A percentile compares a stretch with the other conserved stretches of the same genome.
phyloP scores from a whole-genome alignment of 1,140 invertebrate genomes.

The Agraylea sexmaculata region DNA sequence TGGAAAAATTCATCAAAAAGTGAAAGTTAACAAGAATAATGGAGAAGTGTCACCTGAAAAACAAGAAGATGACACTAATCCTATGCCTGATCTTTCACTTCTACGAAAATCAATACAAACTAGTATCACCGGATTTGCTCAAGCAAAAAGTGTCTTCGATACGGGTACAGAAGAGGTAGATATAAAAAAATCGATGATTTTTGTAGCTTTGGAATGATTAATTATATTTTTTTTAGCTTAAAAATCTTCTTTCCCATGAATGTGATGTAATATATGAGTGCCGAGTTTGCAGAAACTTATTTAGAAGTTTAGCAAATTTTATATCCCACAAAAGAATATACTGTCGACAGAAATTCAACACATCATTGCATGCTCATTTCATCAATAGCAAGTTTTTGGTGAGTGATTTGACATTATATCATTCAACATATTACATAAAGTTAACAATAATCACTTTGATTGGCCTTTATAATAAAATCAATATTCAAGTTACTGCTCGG shows the following conservation, averaged over 20 bases:
- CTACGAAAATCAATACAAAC: slow-evolving; percentile 50
- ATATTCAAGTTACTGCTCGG: too few species aligned
- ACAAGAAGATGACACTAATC: slow-evolving; percentile 15
- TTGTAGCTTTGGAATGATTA: neutral
- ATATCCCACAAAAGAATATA: slow-evolving; percentile 73
- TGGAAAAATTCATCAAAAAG: slow-evolving; percentile 29
- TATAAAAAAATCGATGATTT: slow-evolving; percentile 12
- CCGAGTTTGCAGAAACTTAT: slow-evolving; percentile 70
- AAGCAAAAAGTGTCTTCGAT: slow-evolving; percentile 46
- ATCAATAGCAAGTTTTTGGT: slow-evolving; percentile 38
- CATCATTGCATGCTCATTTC: slow-evolving; percentile 32
- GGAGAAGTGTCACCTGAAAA: slow-evolving; percentile 20
- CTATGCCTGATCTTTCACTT: slow-evolving; percentile 42
- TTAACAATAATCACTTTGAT: too few species aligned
- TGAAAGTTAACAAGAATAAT: slow-evolving; percentile 22
- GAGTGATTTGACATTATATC: slow-evolving; percentile 26
- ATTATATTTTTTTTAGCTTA: slow-evolving; percentile 43
- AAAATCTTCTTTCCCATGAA: slow-evolving; percentile 58
- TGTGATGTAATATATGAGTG: slow-evolving; percentile 79
- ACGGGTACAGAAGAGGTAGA: slow-evolving; percentile 48
- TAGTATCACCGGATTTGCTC: slow-evolving; percentile 46
- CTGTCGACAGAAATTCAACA: slow-evolving; percentile 47
- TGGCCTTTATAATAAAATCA: too few species aligned
- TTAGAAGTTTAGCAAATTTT: slow-evolving; percentile 71
- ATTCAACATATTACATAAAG: too few species aligned